Conservation (phyloP, 2,888 invertebrate genomes). For the Anoplius nigerrimus region DNA sequence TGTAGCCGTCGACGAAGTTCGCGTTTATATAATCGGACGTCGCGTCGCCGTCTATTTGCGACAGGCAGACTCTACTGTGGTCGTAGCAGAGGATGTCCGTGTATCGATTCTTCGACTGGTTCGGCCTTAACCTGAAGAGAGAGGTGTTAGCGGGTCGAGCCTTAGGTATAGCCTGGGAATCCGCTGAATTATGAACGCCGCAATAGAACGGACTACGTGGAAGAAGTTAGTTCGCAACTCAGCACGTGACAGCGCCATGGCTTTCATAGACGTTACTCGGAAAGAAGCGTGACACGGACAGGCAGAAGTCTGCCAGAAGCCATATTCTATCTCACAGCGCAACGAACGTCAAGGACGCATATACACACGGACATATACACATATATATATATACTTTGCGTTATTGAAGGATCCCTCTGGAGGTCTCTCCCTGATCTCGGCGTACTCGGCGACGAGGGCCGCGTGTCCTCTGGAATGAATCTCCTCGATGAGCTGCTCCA, state of each 20-base stretch:
- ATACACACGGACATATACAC: too few species aligned
- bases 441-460: slow-evolving; percentile 91
- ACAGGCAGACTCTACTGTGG: slow-evolving; percentile 92
- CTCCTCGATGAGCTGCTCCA: slow-evolving; percentile 86
- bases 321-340: too few species aligned
- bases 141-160: not conserved
- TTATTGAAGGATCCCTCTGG: slow-evolving; percentile 92
- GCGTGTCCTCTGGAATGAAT: slow-evolving; percentile 86
- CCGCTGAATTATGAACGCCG: too few species aligned
- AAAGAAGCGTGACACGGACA: not conserved
- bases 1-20: slow-evolving; percentile 98
- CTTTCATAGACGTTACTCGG: not conserved
- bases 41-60: slow-evolving; percentile 85
- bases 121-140: slow-evolving; percentile 78
- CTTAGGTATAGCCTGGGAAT: too few species aligned
- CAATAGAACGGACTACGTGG: too few species aligned
- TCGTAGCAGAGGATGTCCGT: slow-evolving; percentile 98
- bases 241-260: not conserved
- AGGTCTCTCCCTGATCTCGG: slow-evolving; percentile 88
- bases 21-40: slow-evolving; percentile 97
- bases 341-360: too few species aligned
- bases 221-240: not conserved
- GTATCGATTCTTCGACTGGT: slow-evolving; percentile 91
- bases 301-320: too few species aligned
- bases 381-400: slow-evolving; percentile 85